Percentiles rank a stretch among this genome's conserved stretches.
phyloP scores from a whole-genome alignment of 1,140 invertebrate genomes.

The Drosophila micromelanica region DNA sequence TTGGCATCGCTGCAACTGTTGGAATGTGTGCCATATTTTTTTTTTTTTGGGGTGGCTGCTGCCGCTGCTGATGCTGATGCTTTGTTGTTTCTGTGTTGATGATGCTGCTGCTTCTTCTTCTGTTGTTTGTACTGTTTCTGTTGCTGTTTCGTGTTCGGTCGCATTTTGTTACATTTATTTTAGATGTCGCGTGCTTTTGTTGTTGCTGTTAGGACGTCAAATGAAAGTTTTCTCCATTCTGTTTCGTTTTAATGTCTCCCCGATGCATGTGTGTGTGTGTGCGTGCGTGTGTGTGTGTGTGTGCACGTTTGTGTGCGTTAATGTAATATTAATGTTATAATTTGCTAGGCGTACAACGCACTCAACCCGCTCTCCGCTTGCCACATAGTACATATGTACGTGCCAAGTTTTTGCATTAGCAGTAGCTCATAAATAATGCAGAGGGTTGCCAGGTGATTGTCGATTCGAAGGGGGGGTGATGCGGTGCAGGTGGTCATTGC shows the following conservation, averaged over 20 bases:
- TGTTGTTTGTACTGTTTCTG: conserved; percentile 17
- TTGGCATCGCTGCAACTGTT: conserved; percentile 71
- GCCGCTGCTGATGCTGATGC: conserved; percentile 11
- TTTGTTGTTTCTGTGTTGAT: conserved; percentile 58
- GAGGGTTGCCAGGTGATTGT: conserved; percentile 31
- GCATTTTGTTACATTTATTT: conserved; percentile 70
- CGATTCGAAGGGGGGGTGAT: conserved; percentile 7
- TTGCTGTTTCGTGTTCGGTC: conserved; percentile 38
- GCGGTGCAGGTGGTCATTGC: conserved; percentile 19
- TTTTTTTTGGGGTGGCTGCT: conserved; percentile 61
- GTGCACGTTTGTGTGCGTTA: conserved; percentile 58
- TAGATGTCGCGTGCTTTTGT: conserved; percentile 49
- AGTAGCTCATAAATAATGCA: conserved; percentile 69
- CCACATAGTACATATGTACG: conserved; percentile 22
- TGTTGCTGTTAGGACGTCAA: conserved; percentile 49
- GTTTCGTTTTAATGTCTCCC: conserved; percentile 73
- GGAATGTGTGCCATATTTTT: conserved; percentile 76
- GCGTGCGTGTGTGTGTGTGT: conserved; percentile 22
- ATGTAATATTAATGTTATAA: conserved; percentile 83
- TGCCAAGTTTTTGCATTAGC: conserved; percentile 52
- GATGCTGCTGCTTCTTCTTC: conserved; percentile 12
- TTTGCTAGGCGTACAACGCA: conserved; percentile 54
- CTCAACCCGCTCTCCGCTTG: conserved; percentile 38
- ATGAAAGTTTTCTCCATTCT: conserved; percentile 66
- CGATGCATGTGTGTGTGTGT: conserved; percentile 54